Evolutionary conservation across 2,797 vertebrate genomes (phyloP), one percentile per base, ranked within the genome.

Genomic region (Petrocephalus sullivani): DNA sequence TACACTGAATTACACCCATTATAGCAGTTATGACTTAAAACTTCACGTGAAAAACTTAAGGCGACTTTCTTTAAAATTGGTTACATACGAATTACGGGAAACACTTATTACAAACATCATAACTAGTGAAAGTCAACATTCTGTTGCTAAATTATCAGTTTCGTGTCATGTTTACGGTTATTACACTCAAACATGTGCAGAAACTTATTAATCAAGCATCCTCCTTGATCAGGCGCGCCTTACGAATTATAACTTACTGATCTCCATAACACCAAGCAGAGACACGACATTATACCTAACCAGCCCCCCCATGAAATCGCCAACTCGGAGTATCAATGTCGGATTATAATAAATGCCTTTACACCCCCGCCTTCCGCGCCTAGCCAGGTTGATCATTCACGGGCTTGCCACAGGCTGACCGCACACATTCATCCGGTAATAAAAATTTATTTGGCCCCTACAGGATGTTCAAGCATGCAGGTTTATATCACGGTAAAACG

Each of bases 341-440:
- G 51, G 12, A 67, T 88, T 46, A 83, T 82, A 51, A 89, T 87
- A 53, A 67, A 88, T 87, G 46, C 5, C 1, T 37, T 21, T 53
- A 87, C 58, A 81, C n/a, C 16, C 85, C 81, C 56, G n/a, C 5
- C 58, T 54, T 37, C 5, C 6, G 49, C 58, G 56, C 46, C 37
- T 41, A 46, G 2, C 64, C 14, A 37, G 23, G 37, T 28, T n/a
- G 51, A 33, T 85, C n/a, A 54, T 51, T 75, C 81, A 61, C n/a
- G 54, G 88, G 54, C 85, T 9, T 57, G 85, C 64, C 71, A 87
- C 64, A 33, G 21, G 64, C 23, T 67, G 67, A 56, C 19, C 46
- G 33, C 53, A 28, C 64, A 71, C 23, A 75, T 87, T 67, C 28
- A 67, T 33, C 3, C 61, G 1, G 28, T 5, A 33, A 12, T 67